These are phyloP conservation scores for Napeogenes inachia DNA, from an alignment of 2,888 invertebrate species.

Conservation along the genomic window DNA sequence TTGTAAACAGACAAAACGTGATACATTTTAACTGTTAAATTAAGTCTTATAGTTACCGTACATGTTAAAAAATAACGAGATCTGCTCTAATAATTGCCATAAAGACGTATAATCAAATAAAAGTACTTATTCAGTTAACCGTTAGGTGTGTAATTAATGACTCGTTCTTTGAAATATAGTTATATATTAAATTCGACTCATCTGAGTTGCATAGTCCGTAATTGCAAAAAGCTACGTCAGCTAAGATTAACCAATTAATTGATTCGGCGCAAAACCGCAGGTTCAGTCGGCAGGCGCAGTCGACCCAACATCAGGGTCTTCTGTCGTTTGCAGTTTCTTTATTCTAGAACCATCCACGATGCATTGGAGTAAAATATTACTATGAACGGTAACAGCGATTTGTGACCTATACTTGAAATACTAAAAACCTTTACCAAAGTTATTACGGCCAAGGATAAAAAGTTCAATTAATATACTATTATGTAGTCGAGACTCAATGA, in stretches of 20 bases:
- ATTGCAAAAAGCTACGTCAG: constrained; percentile 72
- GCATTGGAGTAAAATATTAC: not conserved
- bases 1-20: too few relatives aligned
- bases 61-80: constrained; percentile 13
- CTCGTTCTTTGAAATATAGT: constrained; percentile 25
- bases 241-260: constrained; percentile 75
- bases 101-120: constrained; percentile 13
- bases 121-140: constrained; percentile 15
- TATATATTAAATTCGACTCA: constrained; percentile 51
- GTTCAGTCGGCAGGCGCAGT: constrained; percentile 53
- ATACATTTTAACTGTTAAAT: too few relatives aligned
- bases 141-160: constrained; percentile 24
- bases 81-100: constrained; percentile 15
- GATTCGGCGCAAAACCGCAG: constrained; percentile 64
- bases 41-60: too few relatives aligned
- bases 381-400: too few relatives aligned
- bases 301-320: constrained; percentile 34
- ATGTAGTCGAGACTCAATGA: not conserved
- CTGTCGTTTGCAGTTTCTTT: constrained; percentile 30
- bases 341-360: constrained; percentile 10
- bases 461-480: too few relatives aligned
- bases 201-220: constrained; percentile 55
- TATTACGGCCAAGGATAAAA: not conserved
- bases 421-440: not conserved
- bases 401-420: too few relatives aligned